Evolutionary conservation across 2,888 invertebrate genomes (phyloP).

Genomic region (Leptopilina drosophilae): DNA sequence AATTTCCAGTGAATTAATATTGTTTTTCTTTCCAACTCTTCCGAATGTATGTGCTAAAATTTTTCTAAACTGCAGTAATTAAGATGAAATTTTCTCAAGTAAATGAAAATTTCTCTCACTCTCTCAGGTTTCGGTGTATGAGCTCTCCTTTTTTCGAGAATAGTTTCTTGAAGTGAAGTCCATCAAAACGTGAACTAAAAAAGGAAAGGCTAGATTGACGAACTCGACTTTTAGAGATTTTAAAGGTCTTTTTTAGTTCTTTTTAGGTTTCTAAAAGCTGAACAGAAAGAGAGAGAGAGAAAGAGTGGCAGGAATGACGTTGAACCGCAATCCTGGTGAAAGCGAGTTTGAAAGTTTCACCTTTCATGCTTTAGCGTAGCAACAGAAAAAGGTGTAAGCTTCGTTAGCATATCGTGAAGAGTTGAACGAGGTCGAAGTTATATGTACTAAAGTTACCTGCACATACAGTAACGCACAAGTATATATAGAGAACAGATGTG

Average conservation of each 20-base stretch:
- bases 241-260: background rate
- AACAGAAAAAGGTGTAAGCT: slow-evolving; percentile 48
- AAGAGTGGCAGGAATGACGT: slow-evolving; percentile 3
- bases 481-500: slow-evolving; percentile 39
- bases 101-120: background rate
- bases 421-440: slow-evolving; percentile 37
- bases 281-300: too few relatives aligned
- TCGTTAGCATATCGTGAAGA: slow-evolving; percentile 58
- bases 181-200: slow-evolving; percentile 12
- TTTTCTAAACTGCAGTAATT: background rate
- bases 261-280: slow-evolving; percentile 10
- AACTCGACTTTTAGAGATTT: slow-evolving; percentile 35
- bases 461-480: background rate
- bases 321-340: slow-evolving; percentile 15
- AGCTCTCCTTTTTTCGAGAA: background rate
- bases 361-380: slow-evolving; percentile 25
- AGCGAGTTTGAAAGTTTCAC: slow-evolving; percentile 32
- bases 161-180: slow-evolving; percentile 8
- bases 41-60: background rate
- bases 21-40: background rate
- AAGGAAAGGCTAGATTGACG: slow-evolving; percentile 35
- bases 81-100: background rate
- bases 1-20: background rate
- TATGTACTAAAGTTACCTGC: background rate
- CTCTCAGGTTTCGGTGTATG: background rate